Evolutionary conservation across 2,888 invertebrate genomes (phyloP), one percentile per base, ranked within the genome.

Genomic region (Pherbina coryleti): DNA sequence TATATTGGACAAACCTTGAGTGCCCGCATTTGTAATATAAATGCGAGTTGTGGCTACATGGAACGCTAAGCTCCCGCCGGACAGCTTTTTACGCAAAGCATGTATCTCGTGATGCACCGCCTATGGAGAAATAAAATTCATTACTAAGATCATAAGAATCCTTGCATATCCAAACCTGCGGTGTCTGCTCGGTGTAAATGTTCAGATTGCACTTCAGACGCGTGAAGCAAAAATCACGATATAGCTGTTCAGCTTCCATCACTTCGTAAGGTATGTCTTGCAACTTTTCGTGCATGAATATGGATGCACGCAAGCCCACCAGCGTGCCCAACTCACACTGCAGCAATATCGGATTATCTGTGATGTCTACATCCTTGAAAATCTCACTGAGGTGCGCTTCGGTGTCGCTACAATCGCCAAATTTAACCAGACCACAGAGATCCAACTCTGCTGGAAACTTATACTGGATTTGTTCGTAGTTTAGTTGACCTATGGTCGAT

Each of bases 391-490:
- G 90, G 84, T 93, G 92, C 4, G 91, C 91, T 83, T 93, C 92
- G 64, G 92, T 91, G 81, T 92, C 92, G 62, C 91, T 89, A 69
- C 91, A 91, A 82, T 93, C 92, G 25, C 92, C 92, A 81, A 94
- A 92, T 84, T 93, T 93, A 19, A 95, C 91, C 77, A 94, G 91
- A 34, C 95, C 96, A 87, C 95, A 95, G 71, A 95, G 90, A 89
- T 95, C 95, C 79, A 95, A 89, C 88, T 95, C 95, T 2, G 94
- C 93, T 19, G 96, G 95, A 84, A 95, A 92, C 84, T 93, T 93
- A 34, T 94, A 91, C 80, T 85, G 91, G 90, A 86, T 91, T 90
- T 90, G 91, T 90, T 84, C 90, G 78, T 89, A 89, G 80, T 88
- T 90, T 22, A 89, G 86, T 73, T 90, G 89, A 74, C 93, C 92